Conservation (phyloP, 2,888 invertebrate species). For the Pristionchus japonicus region DNA sequence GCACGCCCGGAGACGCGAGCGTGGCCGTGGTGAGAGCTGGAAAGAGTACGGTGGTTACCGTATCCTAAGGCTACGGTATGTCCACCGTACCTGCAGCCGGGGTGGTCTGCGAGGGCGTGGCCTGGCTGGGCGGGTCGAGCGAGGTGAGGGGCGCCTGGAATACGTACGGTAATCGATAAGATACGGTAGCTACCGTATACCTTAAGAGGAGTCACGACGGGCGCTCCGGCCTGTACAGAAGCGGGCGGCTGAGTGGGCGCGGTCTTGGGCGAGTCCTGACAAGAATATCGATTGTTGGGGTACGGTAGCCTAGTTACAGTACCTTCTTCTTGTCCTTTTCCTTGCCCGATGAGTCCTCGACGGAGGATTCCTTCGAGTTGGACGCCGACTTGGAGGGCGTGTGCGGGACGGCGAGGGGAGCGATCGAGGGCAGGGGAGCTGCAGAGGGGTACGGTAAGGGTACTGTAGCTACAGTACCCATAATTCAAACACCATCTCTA, state of each 20-base stretch:
- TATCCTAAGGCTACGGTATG: neutral
- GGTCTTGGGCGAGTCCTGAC: neutral
- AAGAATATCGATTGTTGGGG: neutral
- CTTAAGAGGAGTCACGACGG: neutral
- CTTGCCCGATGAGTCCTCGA: neutral
- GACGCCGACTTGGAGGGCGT: slow-evolving; percentile 13
- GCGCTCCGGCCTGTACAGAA: neutral
- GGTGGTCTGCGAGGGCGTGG: neutral
- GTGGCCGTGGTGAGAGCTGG: neutral
- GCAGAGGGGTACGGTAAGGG: neutral
- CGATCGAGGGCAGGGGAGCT: slow-evolving; percentile 27
- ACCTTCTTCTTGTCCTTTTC: neutral
- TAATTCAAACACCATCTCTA: neutral
- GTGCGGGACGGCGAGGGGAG: slow-evolving; percentile 7
- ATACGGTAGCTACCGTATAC: neutral
- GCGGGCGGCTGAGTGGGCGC: neutral
- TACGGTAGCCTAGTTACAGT: neutral
- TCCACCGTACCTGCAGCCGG: neutral
- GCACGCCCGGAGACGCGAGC: neutral
- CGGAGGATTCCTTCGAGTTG: neutral
- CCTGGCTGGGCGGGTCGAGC: neutral
- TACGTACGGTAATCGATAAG: neutral
- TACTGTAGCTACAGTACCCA: neutral
- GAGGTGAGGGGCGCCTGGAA: neutral
- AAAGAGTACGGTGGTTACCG: neutral